Conservation (phyloP, 2,113 vertebrate species). For the Brachionichthys hirsutus region DNA sequence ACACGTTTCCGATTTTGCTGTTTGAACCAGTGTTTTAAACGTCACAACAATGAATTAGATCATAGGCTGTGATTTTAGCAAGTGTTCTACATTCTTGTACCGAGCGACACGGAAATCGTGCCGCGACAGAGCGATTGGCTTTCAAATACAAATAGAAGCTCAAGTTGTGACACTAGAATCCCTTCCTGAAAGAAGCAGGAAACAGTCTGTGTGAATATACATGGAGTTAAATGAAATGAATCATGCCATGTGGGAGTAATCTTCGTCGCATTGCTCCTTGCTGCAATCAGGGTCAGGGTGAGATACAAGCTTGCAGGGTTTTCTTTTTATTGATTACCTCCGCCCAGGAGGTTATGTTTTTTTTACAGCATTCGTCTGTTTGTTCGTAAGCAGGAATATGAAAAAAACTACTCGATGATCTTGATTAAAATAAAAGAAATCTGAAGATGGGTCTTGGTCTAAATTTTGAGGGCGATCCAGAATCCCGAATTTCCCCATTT, state of each 20-base stretch:
- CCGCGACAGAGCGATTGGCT: background rate
- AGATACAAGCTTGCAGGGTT: slow-evolving; percentile 7
- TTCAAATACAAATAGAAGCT: slow-evolving; percentile 9
- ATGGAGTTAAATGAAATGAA: slow-evolving; percentile 7
- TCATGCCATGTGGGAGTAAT: slow-evolving; percentile 5
- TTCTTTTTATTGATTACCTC: slow-evolving; percentile 34
- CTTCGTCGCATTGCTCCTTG: slow-evolving; percentile 4
- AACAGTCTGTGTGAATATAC: slow-evolving; percentile 6
- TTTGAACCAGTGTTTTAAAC: slow-evolving; percentile 30
- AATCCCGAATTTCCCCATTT: too few species aligned
- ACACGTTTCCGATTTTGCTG: slow-evolving; percentile 22
- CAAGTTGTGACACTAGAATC: slow-evolving; percentile 13
- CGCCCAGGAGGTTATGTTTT: too few species aligned
- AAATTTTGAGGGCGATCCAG: too few species aligned
- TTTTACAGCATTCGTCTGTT: too few species aligned
- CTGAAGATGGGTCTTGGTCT: too few species aligned
- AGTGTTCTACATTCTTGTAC: slow-evolving; percentile 2
- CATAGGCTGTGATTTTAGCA: slow-evolving; percentile 7
- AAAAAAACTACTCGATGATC: too few species aligned
- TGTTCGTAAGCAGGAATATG: too few species aligned
- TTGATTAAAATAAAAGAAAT: too few species aligned
- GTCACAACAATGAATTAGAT: slow-evolving; percentile 32
- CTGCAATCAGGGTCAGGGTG: slow-evolving; percentile 27
- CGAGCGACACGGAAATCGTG: background rate
- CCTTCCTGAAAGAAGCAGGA: background rate